phyloP scores from a whole-genome alignment of 1,140 invertebrate species.

The Adelges cooleyi region DNA sequence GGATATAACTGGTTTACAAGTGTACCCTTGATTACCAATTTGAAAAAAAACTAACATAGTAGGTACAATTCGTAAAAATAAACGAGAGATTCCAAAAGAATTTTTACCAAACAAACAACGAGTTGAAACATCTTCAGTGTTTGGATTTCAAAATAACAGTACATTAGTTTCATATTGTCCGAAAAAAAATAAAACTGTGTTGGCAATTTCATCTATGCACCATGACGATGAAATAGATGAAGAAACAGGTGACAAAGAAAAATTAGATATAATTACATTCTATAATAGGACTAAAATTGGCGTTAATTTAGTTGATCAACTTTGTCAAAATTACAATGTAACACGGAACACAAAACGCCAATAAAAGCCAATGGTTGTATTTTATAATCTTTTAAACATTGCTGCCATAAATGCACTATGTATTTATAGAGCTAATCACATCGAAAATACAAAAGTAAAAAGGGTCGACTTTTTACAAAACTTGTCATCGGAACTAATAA shows the following conservation, averaged over 20 bases:
- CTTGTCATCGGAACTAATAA: neutral
- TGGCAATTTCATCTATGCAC: conserved; percentile 34
- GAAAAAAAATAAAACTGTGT: conserved; percentile 35
- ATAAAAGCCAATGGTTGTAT: conserved; percentile 35
- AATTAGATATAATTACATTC: conserved; percentile 37
- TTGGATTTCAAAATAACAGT: conserved; percentile 5
- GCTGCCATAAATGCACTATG: conserved; percentile 33
- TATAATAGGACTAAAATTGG: conserved; percentile 39
- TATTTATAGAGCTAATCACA: neutral
- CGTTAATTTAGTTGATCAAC: conserved; percentile 37
- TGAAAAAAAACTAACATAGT: conserved; percentile 32
- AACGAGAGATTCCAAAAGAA: conserved; percentile 36
- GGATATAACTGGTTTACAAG: conserved; percentile 38
- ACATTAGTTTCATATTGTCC: conserved; percentile 30
- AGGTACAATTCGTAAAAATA: conserved; percentile 38
- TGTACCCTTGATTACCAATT: conserved; percentile 34
- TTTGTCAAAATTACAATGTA: conserved; percentile 32
- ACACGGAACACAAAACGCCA: conserved; percentile 32
- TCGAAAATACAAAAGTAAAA: neutral
- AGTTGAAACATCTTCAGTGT: conserved; percentile 2
- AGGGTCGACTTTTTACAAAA: neutral
- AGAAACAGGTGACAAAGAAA: conserved; percentile 32
- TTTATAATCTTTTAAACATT: too few species aligned
- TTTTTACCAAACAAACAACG: conserved; percentile 30
- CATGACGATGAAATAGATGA: conserved; percentile 32